Base-by-base conservation (phyloP, 2,888 invertebrate species). In the Drosophila cognata region DNA sequence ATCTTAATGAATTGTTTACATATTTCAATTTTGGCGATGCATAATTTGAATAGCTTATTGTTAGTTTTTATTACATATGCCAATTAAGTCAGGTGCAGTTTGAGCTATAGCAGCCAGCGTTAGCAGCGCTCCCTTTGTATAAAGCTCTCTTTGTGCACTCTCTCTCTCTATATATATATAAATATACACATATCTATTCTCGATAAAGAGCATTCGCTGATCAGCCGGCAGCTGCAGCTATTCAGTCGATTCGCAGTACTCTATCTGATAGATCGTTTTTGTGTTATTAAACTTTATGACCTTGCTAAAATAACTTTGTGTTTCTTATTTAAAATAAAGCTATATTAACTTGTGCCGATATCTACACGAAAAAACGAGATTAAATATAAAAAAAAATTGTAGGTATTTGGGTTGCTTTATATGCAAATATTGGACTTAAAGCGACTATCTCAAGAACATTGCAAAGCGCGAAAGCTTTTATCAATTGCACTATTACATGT, bases 381-480 rank as follows among this genome's bases (percentile, higher is more conserved):
- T 38, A 18, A 38, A 18, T 8, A 8, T 18, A 38, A 46, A 13
- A 13, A 13, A 13, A 13, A 6, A 3, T 21, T 43, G 4, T 7
- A 21, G 13, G 13, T 46, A 25, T 18, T 46, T 21, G 13, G 7
- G 6, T 46, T 21, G 21, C 13, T 21, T 13, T 46, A 13, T 13
- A 13, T 46, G 16, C 16, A 53, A 8, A 33, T 21, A 16, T 55
- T 13, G 0, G 13, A 38, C 28, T 38, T 7, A 18, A 7, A 38
- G 13, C 25, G 36, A 2, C 0, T n/a, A 28, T 38, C 38, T n/a
- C 28, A 55, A 10, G 13, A 53, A 51, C 18, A 13, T 65, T 13
- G n/a, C 2, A 51, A 56, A 28, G 10, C 18, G 41, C n/a, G 1
- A n/a, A 57, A 73, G 77, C 77, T 77, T 77, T 71, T 52, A 16